Evolutionary conservation across 2,888 invertebrate genomes (phyloP).

Genomic region (Tenthredo distinguenda): DNA sequence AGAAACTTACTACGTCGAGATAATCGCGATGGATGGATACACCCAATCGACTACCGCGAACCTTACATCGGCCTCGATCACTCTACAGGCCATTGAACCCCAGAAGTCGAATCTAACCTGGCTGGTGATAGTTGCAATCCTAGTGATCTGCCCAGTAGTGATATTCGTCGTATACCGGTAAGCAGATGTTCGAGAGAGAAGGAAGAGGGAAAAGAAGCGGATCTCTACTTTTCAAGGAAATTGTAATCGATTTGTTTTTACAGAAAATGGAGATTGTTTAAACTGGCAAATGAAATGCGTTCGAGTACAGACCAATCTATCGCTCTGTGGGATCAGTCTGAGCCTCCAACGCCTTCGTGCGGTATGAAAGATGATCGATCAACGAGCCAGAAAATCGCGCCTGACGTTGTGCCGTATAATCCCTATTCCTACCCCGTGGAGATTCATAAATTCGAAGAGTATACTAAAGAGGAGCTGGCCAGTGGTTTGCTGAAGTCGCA

Average conservation of each 20-base stretch:
- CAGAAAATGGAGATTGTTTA: neutral
- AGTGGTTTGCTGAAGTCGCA: constrained; percentile 64
- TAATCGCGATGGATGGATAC: neutral
- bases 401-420: constrained; percentile 17
- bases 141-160: neutral
- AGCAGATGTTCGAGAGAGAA: neutral
- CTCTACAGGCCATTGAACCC: neutral
- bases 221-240: neutral
- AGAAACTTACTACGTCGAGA: neutral
- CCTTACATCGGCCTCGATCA: neutral
- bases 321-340: neutral
- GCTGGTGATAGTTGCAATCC: neutral
- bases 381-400: neutral
- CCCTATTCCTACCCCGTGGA: constrained; percentile 65
- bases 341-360: neutral
- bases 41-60: neutral
- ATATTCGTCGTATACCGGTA: neutral
- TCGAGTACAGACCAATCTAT: neutral
- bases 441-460: constrained; percentile 74
- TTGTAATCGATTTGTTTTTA: neutral
- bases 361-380: neutral
- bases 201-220: neutral
- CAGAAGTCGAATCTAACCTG: neutral
- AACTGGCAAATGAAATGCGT: neutral
- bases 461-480: constrained; percentile 73